Base-by-base conservation (phyloP, 2,797 vertebrate species). In the Crypturellus tataupa region DNA sequence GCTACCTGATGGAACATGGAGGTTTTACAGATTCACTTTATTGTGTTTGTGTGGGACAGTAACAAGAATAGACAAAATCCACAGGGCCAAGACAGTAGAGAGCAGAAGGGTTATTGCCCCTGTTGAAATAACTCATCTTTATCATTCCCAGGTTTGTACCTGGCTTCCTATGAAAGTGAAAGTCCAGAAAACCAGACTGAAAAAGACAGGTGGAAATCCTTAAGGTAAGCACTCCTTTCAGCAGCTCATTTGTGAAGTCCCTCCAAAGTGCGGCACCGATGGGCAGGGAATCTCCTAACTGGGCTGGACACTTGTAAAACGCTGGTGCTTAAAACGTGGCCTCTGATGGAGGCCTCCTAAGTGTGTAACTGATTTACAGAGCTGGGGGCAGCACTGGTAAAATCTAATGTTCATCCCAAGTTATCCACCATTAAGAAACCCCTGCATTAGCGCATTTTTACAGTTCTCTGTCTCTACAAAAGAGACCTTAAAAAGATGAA, bases 131-230 rank as follows among this genome's bases (percentile, higher is more conserved):
- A 95, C 16, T 35, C 44, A 12, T 80, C 25, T 29, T 76, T 95
- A 65, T 76, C 59, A 29, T 89, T 85, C 35, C 39, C 73, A 98
- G 98, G 98, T 95, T 97, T 98, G 84, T 98, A 98, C 96, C 94
- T 98, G 97, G 98, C 98, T 94, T 98, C 98, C 51, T 98, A 98
- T 89, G 98, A 98, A 95, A 98, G 98, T 87, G 98, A 98, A 95
- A 98, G 98, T 83, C 98, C 98, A 0, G 98, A 98, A 94, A 98
- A 98, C 93, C 98, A 98, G 93, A 97, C 97, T 49, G 98, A 98
- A 94, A 98, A 98, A 89, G 98, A 98, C 90, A 98, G 98, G 83
- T 98, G 98, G 97, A 98, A 98, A 97, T 97, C 98, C 49, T 96
- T 98, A 95, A 97, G 98, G 98, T 98, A 97, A 96, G 12, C 16